These are phyloP conservation scores for Nerophis ophidion DNA, from an alignment of 2,113 vertebrate genomes.

Conservation along the genomic window DNA sequence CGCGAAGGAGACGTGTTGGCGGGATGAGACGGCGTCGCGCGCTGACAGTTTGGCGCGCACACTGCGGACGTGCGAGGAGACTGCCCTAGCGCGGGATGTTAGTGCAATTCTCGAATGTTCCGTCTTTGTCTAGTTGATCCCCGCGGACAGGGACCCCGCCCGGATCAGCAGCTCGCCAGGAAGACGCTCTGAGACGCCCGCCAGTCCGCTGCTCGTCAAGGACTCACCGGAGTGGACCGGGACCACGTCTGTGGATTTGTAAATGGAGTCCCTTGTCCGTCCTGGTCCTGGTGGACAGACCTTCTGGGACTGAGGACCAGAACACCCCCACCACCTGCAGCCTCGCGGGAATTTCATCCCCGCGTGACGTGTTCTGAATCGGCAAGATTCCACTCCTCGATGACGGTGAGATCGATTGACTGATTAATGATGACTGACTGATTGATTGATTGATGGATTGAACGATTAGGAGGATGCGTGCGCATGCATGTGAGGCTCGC, in stretches of 20 bases:
- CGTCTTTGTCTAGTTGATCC: neutral
- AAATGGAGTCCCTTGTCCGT: too few species aligned
- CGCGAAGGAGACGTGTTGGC: neutral
- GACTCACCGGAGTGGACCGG: neutral
- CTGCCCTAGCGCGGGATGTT: neutral
- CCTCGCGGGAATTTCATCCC: neutral
- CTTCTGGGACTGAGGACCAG: neutral
- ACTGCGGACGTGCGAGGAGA: neutral
- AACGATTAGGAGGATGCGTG: constrained; percentile 8
- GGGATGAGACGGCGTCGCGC: neutral
- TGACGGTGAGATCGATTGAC: constrained; percentile 48
- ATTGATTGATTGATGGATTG: neutral
- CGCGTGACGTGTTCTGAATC: neutral
- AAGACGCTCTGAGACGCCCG: too few species aligned
- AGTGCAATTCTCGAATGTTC: neutral
- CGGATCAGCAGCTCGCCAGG: neutral
- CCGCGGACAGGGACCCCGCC: neutral
- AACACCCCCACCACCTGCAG: neutral
- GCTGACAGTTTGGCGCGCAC: neutral
- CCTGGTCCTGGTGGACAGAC: neutral
- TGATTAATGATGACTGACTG: constrained; percentile 15
- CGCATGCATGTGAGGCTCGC: neutral
- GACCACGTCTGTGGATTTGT: neutral
- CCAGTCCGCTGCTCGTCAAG: too few species aligned
- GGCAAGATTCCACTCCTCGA: constrained; percentile 26